Evolutionary conservation across 37 sponge, comb jelly and placozoan genomes (phyloP).

Genomic region (Ianthella basta): DNA sequence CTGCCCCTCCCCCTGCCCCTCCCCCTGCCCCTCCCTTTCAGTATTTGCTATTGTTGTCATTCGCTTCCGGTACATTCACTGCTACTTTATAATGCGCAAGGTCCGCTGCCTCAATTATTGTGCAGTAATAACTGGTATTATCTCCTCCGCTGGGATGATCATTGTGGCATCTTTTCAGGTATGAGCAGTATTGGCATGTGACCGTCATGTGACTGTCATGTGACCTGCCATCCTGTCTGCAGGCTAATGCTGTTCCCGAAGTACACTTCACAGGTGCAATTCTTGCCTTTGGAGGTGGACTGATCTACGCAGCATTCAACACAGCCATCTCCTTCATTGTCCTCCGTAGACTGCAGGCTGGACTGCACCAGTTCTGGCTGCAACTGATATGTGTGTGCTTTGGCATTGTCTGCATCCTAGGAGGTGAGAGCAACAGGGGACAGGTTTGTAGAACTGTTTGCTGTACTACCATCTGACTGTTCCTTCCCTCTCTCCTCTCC

Average conservation of each 20-base stretch:
- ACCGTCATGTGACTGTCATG: background rate
- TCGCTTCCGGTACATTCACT: background rate
- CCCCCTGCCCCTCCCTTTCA: too few species aligned
- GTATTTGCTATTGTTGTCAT: background rate
- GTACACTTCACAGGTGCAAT: constrained; percentile 13
- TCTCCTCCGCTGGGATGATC: constrained; percentile 50
- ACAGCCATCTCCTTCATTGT: background rate
- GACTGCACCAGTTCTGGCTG: background rate
- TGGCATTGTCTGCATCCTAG: background rate
- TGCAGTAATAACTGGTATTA: constrained; percentile 21
- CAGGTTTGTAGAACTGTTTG: too few species aligned
- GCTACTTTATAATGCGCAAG: background rate
- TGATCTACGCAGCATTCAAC: constrained; percentile 12
- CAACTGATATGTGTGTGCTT: background rate
- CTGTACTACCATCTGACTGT: too few species aligned
- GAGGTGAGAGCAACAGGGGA: background rate
- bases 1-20: background rate
- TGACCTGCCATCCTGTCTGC: background rate
- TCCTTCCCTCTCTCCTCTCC: too few species aligned
- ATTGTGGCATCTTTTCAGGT: constrained; percentile 75
- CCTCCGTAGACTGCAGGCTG: background rate
- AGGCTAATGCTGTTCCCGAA: too few species aligned
- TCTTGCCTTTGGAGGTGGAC: constrained; percentile 12
- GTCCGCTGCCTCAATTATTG: constrained; percentile 26
- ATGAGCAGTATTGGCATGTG: background rate